Conservation (phyloP, 2,888 invertebrate species). For the Crematogaster levior region DNA sequence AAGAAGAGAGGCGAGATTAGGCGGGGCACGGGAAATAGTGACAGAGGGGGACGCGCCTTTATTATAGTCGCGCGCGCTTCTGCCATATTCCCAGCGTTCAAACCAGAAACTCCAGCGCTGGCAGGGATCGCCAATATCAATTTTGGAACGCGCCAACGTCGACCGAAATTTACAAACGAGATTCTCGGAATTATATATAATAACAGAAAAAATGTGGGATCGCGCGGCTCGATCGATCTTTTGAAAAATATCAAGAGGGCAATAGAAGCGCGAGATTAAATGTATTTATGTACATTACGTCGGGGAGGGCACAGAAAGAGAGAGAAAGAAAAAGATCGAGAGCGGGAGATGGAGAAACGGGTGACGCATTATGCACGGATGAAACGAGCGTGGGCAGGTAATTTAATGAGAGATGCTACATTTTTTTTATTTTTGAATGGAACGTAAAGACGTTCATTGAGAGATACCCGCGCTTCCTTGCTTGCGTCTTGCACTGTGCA, state of each 20-base stretch:
- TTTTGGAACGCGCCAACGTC: slow-evolving; percentile 65
- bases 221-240: slow-evolving; percentile 51
- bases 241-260: slow-evolving; percentile 47
- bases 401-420: slow-evolving; percentile 51
- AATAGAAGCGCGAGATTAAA: slow-evolving; percentile 52
- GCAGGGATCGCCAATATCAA: slow-evolving; percentile 67
- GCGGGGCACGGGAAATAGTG: slow-evolving; percentile 1
- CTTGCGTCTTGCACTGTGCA: slow-evolving; percentile 30
- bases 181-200: slow-evolving; percentile 63
- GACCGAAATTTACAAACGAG: slow-evolving; percentile 58
- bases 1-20: slow-evolving; percentile 18
- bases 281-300: slow-evolving; percentile 48
- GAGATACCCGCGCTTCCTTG: slow-evolving; percentile 12
- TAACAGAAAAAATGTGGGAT: slow-evolving; percentile 61
- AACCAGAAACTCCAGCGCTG: slow-evolving; percentile 60
- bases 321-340: not conserved
- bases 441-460: slow-evolving; percentile 33
- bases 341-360: slow-evolving; percentile 1
- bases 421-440: slow-evolving; percentile 55
- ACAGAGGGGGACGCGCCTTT: slow-evolving; percentile 61
- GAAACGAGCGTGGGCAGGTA: slow-evolving; percentile 51
- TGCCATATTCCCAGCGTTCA: slow-evolving; percentile 55
- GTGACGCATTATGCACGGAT: slow-evolving; percentile 40
- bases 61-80: slow-evolving; percentile 74
- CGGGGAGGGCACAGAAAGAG: not conserved